Evolutionary conservation across 2,113 vertebrate genomes (phyloP).

Genomic region (Gymnocephalus cernua): DNA sequence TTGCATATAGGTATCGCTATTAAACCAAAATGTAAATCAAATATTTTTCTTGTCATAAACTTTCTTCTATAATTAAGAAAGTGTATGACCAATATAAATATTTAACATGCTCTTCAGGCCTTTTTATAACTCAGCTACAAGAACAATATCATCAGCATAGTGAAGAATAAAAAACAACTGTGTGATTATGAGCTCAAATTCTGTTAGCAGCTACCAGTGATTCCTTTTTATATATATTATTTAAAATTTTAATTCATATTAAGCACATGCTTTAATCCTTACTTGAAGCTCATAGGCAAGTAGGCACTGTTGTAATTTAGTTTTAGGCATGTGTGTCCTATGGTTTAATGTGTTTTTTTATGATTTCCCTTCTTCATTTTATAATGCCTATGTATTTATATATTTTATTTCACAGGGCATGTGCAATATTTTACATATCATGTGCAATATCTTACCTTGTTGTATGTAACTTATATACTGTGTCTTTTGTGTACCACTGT

Average conservation of each 20-base stretch:
- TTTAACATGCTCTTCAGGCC: neutral
- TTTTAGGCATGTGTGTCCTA: too few species aligned
- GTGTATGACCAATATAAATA: neutral
- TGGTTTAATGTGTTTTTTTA: too few species aligned
- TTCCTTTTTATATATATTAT: neutral
- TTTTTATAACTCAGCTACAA: neutral
- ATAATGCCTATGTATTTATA: too few species aligned
- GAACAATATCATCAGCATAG: neutral
- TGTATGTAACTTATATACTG: too few species aligned
- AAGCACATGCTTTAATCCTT: neutral
- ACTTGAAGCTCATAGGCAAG: too few species aligned
- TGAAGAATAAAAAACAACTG: neutral
- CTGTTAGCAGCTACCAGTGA: neutral
- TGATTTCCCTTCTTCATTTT: too few species aligned
- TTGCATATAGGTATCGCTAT: neutral
- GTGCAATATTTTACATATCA: too few species aligned
- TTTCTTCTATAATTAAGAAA: neutral
- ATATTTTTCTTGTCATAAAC: neutral
- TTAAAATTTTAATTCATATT: neutral
- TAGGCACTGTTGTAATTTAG: too few species aligned
- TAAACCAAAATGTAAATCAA: neutral
- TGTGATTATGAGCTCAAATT: neutral
- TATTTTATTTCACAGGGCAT: too few species aligned
- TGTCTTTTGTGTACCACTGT: too few species aligned
- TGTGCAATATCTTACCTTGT: too few species aligned